Evolutionary conservation across 2,888 invertebrate species (phyloP).

Genomic region (Archaeoteleia sp.): DNA sequence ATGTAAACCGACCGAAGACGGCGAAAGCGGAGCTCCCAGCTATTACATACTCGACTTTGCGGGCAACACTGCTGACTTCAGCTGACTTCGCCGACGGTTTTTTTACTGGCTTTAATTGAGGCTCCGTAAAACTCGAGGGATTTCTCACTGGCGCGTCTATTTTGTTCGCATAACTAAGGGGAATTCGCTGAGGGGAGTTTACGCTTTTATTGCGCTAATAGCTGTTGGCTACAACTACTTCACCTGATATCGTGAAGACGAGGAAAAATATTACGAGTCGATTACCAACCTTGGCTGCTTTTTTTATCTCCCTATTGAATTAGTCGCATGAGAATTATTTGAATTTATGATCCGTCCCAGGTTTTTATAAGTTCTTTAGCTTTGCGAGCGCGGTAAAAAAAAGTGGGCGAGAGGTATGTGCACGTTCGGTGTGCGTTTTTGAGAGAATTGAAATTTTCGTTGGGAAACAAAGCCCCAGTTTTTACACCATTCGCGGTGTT

Average conservation of each 20-base stretch:
- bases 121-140: slow-evolving; percentile 61
- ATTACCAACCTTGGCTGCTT: slow-evolving; percentile 18
- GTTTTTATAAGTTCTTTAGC: too few species aligned
- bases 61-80: slow-evolving; percentile 59
- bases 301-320: slow-evolving; percentile 26
- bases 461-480: too few species aligned
- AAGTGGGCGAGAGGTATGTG: too few species aligned
- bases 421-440: too few species aligned
- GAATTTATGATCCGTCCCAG: slow-evolving; percentile 32
- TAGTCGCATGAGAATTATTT: slow-evolving; percentile 35
- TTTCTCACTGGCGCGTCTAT: slow-evolving; percentile 56
- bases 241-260: slow-evolving; percentile 31
- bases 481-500: too few species aligned
- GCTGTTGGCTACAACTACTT: slow-evolving; percentile 31
- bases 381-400: too few species aligned
- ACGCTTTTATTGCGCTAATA: slow-evolving; percentile 65
- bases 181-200: slow-evolving; percentile 61
- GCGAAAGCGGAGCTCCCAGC: slow-evolving; percentile 42
- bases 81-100: slow-evolving; percentile 57
- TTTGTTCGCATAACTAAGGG: slow-evolving; percentile 57
- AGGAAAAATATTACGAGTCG: slow-evolving; percentile 34
- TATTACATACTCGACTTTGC: slow-evolving; percentile 53
- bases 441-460: too few species aligned
- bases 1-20: slow-evolving; percentile 51
- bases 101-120: slow-evolving; percentile 67